Evolutionary conservation across 2,888 invertebrate species (phyloP).

Genomic region (Timandra comae): DNA sequence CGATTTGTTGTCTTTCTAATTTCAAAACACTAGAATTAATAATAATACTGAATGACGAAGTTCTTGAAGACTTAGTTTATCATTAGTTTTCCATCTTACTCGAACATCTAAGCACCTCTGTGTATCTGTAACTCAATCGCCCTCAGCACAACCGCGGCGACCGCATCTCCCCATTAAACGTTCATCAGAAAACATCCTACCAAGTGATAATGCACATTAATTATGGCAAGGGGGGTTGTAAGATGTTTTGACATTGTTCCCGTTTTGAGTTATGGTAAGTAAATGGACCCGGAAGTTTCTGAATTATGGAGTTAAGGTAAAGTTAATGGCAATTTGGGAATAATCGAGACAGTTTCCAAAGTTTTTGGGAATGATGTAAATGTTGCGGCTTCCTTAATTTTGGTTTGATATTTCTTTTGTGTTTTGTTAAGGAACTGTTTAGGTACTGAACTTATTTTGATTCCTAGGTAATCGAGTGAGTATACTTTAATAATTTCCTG

Average conservation of each 20-base stretch:
- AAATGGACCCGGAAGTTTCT: conserved; percentile 31
- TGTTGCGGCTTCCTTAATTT: not conserved
- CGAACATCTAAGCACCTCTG: conserved; percentile 21
- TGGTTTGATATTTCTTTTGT: too few species aligned
- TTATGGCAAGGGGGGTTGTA: conserved; percentile 43
- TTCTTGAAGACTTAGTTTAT: too few species aligned
- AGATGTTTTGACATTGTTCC: conserved; percentile 54
- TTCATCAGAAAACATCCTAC: conserved; percentile 57
- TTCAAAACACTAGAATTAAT: too few species aligned
- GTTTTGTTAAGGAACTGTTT: too few species aligned
- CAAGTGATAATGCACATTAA: conserved; percentile 64
- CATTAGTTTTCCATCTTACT: too few species aligned
- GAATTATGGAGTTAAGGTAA: conserved; percentile 16
- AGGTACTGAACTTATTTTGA: too few species aligned
- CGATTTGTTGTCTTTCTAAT: too few species aligned
- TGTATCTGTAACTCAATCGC: conserved; percentile 44
- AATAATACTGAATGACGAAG: too few species aligned
- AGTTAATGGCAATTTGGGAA: conserved; percentile 15
- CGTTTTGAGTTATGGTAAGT: conserved; percentile 48
- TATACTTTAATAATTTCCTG: too few species aligned
- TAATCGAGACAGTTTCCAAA: conserved; percentile 16
- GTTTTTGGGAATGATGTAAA: conserved; percentile 6
- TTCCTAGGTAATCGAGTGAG: too few species aligned
- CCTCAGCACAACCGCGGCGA: conserved; percentile 40
- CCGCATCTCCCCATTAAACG: conserved; percentile 39